Evolutionary conservation across 1,140 invertebrate species (phyloP), one percentile per base, ranked within the genome.

Genomic region (Brachionus paranguensis): DNA sequence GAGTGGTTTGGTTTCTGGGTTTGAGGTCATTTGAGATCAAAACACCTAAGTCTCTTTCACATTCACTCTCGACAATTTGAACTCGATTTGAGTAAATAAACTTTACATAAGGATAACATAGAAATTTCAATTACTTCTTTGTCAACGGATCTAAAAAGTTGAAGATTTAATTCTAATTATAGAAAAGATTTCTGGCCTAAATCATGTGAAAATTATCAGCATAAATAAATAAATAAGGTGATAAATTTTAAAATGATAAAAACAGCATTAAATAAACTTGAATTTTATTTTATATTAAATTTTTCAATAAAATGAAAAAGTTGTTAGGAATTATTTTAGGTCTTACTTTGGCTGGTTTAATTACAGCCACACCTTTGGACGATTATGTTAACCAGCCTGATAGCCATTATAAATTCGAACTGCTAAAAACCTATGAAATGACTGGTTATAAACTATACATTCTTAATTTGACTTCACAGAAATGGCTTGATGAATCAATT

Each of bases 391-490:
- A 84, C 53, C 50, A 50, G 78, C 47, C 72, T 20, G 84, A 76
- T 78, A 81, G 27, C 29, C 60, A 78, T 45, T 45, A 45, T 29
- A 65, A 64, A 24, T 81, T 85, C 74, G 83, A 85, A 55, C 72
- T 85, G n/a, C 65, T 87, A 1, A 84, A 84, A 14, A 84, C 84
- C 2, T 84, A 84, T 70, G 47, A 84, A 3, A 86, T 86, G 7
- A 85, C 84, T 0, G 85, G 83, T 29, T 87, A 86, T 68, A 87
- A 85, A 11, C 47, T 87, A 12, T 87, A 87, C 84, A 86, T 76
- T 12, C 47, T 87, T 33, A 88, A 88, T 70, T 86, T 88, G 86
- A 88, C 87, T 4, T 88, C 87, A 47, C 87, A 88, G 41, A 87
- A 86, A 72, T 88, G 87, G 87, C 86, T 86, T 84, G 70, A 86